Evolutionary conservation across 2,113 vertebrate genomes (phyloP), one percentile per base, ranked within the genome.

Genomic region (Cisticola juncidis): DNA sequence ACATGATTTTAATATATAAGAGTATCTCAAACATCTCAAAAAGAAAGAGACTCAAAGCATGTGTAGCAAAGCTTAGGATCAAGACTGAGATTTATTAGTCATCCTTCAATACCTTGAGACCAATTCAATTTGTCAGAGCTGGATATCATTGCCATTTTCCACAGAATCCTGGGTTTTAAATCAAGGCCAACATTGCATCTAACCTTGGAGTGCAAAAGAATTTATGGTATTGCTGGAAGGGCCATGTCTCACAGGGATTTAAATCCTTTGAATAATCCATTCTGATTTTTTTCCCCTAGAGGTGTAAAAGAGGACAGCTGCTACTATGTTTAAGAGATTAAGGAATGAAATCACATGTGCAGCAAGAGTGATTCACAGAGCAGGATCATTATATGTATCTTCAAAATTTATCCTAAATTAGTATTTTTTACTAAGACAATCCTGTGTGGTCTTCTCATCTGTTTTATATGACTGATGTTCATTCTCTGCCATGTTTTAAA

Each of bases 261-360:
- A 97, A 96, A 96, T 97, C 86, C 96, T 97, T 97, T 97, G 90
- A 98, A 97, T 96, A 98, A 97, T 95, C 79, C 45, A 82, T 97
- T 97, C 54, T 85, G 70, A 88, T 73, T 88, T 80, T 88, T 88
- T 73, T 51, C 14, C 56, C 81, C 57, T 76, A 92, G 36, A 94
- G 44, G 38, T 90, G 29, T 61, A 50, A 91, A 94, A 96, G n/a
- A 94, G 79, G 87, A 94, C 72, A 97, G 80, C 18, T 95, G 65
- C 31, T 95, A 81, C 64, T 82, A n/a, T 48, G 44, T 86, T 94
- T 94, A 96, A 89, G 38, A 73, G 57, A 92, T 36, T 83, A 94
- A 94, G 11, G 65, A 92, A 86, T 44, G 62, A 89, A 91, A 93
- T 72, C 57, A 58, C 12, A 42, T 42, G 33, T 8, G 1, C 36